phyloP scores from a whole-genome alignment of 2,888 invertebrate species.

The Allacma fusca region DNA sequence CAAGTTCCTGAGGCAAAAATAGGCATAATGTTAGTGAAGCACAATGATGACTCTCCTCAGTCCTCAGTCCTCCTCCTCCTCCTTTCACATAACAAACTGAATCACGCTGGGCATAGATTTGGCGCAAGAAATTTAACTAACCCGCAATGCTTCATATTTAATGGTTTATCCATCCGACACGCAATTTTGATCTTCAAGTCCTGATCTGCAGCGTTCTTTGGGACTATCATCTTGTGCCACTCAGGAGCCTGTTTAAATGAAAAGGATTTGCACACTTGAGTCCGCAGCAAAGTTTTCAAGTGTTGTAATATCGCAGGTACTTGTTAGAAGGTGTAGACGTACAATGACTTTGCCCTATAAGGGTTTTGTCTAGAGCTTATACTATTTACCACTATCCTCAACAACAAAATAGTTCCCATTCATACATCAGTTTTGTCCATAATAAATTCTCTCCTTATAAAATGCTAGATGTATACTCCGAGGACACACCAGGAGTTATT shows the following conservation, averaged over 20 bases:
- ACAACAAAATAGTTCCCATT: no score
- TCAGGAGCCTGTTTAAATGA: slow-evolving; percentile 78
- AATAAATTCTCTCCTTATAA: no score
- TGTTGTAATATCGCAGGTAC: not conserved
- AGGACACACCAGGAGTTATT: no score
- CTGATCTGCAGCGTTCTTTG: slow-evolving; percentile 94
- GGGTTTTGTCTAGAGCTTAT: no score
- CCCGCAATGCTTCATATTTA: slow-evolving; percentile 99
- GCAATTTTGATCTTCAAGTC: slow-evolving; percentile 97
- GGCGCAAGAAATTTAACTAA: slow-evolving; percentile 64
- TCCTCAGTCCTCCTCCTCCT: not conserved
- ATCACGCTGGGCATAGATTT: not conserved
- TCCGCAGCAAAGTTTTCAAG: not conserved
- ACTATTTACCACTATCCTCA: no score
- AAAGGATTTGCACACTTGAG: slow-evolving; percentile 1
- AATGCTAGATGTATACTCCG: no score
- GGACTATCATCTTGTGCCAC: slow-evolving; percentile 97
- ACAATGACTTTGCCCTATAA: not conserved
- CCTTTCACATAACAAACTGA: not conserved
- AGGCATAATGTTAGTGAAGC: not conserved
- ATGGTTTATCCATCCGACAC: slow-evolving; percentile 97
- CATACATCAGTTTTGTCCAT: no score
- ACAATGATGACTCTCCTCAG: slow-evolving; percentile 9
- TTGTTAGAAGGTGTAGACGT: not conserved
- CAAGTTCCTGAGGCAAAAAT: slow-evolving; percentile 71